A percentile compares a stretch with the other conserved stretches of the same genome.
phyloP scores from a whole-genome alignment of 2,113 vertebrate genomes.

The Corythaixoides concolor region DNA sequence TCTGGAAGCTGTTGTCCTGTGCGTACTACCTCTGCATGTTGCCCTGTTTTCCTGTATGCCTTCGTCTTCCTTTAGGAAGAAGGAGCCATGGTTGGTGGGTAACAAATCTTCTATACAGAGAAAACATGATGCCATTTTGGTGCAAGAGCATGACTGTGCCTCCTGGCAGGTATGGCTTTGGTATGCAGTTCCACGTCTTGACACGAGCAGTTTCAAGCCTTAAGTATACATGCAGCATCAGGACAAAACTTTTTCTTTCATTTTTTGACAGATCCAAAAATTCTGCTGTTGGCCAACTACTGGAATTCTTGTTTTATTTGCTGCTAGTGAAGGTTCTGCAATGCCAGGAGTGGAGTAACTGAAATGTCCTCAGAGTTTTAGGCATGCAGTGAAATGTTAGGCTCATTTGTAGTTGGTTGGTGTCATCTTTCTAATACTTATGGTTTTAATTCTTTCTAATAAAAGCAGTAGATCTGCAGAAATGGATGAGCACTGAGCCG shows the following conservation, averaged over 20 bases:
- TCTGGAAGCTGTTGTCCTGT: not conserved
- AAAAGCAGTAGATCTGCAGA: not conserved
- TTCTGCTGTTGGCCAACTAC: not conserved
- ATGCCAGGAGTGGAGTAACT: not conserved
- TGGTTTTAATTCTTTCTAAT: not conserved
- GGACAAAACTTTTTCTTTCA: not conserved
- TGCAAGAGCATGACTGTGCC: not conserved
- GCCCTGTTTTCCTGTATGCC: not conserved
- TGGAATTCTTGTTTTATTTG: not conserved
- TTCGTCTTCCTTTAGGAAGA: not conserved
- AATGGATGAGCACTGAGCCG: not conserved
- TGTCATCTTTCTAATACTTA: not conserved
- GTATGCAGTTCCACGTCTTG: not conserved
- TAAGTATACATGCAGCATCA: accelerated
- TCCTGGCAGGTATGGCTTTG: not conserved
- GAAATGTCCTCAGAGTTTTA: not conserved
- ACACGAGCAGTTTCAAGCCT: not conserved
- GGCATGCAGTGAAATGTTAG: not conserved
- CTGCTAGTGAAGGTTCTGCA: not conserved
- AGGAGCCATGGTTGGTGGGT: accelerated
- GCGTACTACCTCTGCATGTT: not conserved
- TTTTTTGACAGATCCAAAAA: not conserved
- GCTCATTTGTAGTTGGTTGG: not conserved
- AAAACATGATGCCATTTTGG: not conserved
- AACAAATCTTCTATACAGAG: not conserved